Percentiles rank a stretch among this genome's conserved stretches.
phyloP scores from a whole-genome alignment of 2,797 vertebrate genomes.

The Pampus argenteus region DNA sequence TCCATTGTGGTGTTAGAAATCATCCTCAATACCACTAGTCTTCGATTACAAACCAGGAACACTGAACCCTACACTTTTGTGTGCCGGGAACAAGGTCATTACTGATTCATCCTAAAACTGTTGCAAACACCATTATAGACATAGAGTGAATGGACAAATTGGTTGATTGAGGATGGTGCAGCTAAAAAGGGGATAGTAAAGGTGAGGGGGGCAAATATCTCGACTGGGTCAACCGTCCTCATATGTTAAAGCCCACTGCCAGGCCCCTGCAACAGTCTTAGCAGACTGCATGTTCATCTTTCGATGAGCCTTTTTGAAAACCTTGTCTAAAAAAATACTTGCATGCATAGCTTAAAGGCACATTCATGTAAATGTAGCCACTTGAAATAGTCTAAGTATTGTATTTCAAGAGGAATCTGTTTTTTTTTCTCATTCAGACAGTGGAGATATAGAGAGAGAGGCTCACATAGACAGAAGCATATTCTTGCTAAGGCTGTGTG shows the following conservation, averaged over 20 bases:
- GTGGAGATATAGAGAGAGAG: neutral
- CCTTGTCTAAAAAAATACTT: constrained; percentile 26
- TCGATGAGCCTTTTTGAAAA: constrained; percentile 16
- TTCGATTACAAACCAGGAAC: constrained; percentile 72
- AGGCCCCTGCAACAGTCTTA: neutral
- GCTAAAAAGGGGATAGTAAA: constrained; percentile 7
- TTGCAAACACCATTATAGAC: constrained; percentile 58
- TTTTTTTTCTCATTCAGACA: neutral
- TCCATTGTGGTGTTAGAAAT: constrained; percentile 74
- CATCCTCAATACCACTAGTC: constrained; percentile 66
- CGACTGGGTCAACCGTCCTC: neutral
- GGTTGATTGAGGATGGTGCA: constrained; percentile 6
- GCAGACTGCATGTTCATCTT: constrained; percentile 16
- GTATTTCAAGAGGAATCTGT: constrained; percentile 31
- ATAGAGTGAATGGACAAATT: constrained; percentile 17
- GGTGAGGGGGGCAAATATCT: constrained; percentile 1
- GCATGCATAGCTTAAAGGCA: constrained; percentile 4
- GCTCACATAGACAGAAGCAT: neutral
- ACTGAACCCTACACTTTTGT: constrained; percentile 59
- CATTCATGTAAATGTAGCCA: constrained; percentile 23
- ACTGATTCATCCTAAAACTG: constrained; percentile 50
- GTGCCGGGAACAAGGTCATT: constrained; percentile 57
- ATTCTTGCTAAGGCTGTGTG: neutral
- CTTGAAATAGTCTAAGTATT: constrained; percentile 41
- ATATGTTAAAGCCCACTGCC: constrained; percentile 1